These are phyloP conservation scores for Dicaeum eximium DNA, from an alignment of 2,113 vertebrate species.

Conservation along the genomic window DNA sequence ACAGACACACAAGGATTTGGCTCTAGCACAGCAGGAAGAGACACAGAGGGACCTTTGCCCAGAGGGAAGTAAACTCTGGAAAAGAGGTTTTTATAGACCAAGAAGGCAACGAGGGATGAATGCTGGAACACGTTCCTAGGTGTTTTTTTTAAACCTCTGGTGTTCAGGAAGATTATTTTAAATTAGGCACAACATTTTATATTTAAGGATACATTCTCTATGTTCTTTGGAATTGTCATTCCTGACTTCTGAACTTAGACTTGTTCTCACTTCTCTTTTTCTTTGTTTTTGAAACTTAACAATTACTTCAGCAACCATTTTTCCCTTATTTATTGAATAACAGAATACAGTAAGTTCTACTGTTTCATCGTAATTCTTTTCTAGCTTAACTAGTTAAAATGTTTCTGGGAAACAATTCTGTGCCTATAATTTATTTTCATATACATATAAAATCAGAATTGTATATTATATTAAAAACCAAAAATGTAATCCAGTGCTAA, in stretches of 20 bases:
- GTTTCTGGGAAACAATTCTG: background rate
- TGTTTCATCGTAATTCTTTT: background rate
- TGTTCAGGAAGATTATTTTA: background rate
- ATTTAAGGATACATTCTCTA: background rate
- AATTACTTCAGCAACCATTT: background rate
- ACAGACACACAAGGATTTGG: background rate
- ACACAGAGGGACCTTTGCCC: background rate
- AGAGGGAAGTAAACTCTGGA: background rate
- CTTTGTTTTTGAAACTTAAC: background rate
- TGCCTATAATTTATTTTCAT: background rate
- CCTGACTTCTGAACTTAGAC: background rate
- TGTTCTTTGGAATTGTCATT: background rate
- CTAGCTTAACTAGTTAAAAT: background rate
- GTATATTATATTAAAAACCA: background rate
- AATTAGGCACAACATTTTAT: background rate
- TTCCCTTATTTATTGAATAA: background rate
- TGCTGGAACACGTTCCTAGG: rapidly evolving
- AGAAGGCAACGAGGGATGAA: background rate
- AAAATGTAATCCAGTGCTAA: background rate
- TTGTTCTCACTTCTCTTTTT: background rate
- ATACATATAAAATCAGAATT: background rate
- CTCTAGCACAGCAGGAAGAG: background rate
- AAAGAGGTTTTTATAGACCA: background rate
- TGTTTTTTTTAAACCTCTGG: background rate
- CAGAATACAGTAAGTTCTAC: background rate